A percentile compares a stretch with the other conserved stretches of the same genome.
phyloP scores from a whole-genome alignment of 2,888 invertebrate genomes.

The Drosophila testacea region DNA sequence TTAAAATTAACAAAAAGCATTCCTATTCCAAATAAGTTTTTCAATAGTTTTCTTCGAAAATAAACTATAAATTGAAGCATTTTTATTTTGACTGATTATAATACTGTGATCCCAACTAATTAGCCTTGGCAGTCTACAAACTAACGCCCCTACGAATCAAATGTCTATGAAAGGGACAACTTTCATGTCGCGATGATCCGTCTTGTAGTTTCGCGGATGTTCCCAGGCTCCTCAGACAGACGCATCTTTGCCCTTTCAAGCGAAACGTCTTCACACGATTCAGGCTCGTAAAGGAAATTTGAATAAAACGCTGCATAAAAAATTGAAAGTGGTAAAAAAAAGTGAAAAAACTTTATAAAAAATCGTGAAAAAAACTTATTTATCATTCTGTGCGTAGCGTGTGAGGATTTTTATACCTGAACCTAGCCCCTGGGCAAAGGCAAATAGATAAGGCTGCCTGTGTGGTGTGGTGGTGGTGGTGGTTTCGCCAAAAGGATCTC shows the following conservation, averaged over 20 bases:
- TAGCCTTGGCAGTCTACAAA: constrained; percentile 37
- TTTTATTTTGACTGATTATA: neutral
- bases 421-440: constrained; percentile 48
- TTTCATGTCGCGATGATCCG: constrained; percentile 8
- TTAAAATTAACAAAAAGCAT: neutral
- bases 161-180: constrained; percentile 59
- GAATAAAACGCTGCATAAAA: constrained; percentile 72
- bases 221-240: constrained; percentile 72
- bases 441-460: constrained; percentile 76
- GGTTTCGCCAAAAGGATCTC: constrained; percentile 46
- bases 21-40: neutral
- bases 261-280: constrained; percentile 72
- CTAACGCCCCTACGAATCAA: constrained; percentile 43
- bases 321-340: constrained; percentile 80
- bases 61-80: neutral
- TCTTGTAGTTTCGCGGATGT: constrained; percentile 57
- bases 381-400: constrained; percentile 68
- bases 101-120: constrained; percentile 44
- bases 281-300: constrained; percentile 58
- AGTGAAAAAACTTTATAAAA: constrained; percentile 76
- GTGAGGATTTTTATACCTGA: constrained; percentile 66
- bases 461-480: constrained; percentile 55
- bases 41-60: neutral
- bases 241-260: constrained; percentile 46
- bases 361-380: constrained; percentile 64